Evolutionary conservation across 1,140 invertebrate species (phyloP).

Genomic region (Lepidurus couesii): DNA sequence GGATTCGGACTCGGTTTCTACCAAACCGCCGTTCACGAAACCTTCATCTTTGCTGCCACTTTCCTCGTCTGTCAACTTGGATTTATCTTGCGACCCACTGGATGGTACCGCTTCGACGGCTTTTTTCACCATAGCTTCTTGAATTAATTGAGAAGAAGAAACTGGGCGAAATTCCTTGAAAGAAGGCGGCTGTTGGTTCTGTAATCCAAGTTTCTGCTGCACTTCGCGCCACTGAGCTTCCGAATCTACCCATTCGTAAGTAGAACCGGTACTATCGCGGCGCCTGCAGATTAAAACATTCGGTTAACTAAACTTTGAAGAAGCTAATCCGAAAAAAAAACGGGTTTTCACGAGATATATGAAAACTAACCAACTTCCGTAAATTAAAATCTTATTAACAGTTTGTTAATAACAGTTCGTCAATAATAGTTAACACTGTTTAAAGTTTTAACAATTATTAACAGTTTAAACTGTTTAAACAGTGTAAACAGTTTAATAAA

Average conservation of each 20-base stretch:
- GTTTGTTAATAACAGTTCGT: no score
- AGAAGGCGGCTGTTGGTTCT: conserved; percentile 49
- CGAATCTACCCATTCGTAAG: conserved; percentile 71
- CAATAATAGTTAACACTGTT: no score
- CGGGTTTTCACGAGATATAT: conserved; percentile 36
- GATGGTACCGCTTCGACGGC: conserved; percentile 15
- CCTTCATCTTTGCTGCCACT: conserved; percentile 21
- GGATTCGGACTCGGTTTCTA: conserved; percentile 51
- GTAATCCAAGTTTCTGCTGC: conserved; percentile 59
- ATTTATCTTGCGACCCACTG: neutral
- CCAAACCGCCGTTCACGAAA: conserved; percentile 25
- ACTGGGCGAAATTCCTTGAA: conserved; percentile 29
- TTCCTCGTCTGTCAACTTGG: conserved; percentile 25
- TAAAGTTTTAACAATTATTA: no score
- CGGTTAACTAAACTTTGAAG: conserved; percentile 23
- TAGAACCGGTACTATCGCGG: conserved; percentile 39
- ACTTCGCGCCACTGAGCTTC: conserved; percentile 80
- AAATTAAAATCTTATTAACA: no score
- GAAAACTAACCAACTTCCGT: conserved; percentile 4
- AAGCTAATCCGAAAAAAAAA: neutral
- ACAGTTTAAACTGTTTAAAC: no score
- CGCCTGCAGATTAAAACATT: conserved; percentile 34
- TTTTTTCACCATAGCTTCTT: conserved; percentile 53
- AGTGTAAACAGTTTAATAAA: no score
- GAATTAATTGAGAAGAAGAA: conserved; percentile 42